Conservation (phyloP, 2,888 invertebrate species). For the Spisula subtruncata region DNA sequence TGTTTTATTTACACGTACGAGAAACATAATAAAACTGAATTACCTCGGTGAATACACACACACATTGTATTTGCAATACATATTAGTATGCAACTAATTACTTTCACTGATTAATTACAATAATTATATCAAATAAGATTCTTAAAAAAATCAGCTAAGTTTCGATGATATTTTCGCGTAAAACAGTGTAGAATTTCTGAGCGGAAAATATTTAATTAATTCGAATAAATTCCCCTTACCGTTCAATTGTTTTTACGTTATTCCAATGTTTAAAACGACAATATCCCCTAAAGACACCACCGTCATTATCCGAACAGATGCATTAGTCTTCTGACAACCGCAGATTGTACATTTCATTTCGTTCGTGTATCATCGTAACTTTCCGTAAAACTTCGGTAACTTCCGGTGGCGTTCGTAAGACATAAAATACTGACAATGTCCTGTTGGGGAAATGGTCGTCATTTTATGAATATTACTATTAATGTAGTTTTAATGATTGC, state of each 20-base stretch:
- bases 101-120: too few relatives aligned
- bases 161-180: too few relatives aligned
- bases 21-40: too few relatives aligned
- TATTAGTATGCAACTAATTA: too few relatives aligned
- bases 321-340: slow-evolving; percentile 33
- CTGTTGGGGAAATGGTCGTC: slow-evolving; percentile 14
- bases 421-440: not conserved
- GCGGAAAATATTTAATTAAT: not conserved
- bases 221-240: not conserved
- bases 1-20: too few relatives aligned
- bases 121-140: too few relatives aligned
- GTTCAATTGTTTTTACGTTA: slow-evolving; percentile 18
- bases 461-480: slow-evolving; percentile 33
- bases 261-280: slow-evolving; percentile 8
- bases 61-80: too few relatives aligned
- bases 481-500: slow-evolving; percentile 23
- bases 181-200: too few relatives aligned
- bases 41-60: too few relatives aligned
- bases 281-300: slow-evolving; percentile 22
- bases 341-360: not conserved
- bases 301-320: slow-evolving; percentile 37
- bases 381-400: not conserved
- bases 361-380: not conserved
- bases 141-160: too few relatives aligned
- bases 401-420: slow-evolving; percentile 11